Evolutionary conservation across 2,797 vertebrate genomes (phyloP), one percentile per base, ranked within the genome.

Genomic region (Arnoldichthys spilopterus): DNA sequence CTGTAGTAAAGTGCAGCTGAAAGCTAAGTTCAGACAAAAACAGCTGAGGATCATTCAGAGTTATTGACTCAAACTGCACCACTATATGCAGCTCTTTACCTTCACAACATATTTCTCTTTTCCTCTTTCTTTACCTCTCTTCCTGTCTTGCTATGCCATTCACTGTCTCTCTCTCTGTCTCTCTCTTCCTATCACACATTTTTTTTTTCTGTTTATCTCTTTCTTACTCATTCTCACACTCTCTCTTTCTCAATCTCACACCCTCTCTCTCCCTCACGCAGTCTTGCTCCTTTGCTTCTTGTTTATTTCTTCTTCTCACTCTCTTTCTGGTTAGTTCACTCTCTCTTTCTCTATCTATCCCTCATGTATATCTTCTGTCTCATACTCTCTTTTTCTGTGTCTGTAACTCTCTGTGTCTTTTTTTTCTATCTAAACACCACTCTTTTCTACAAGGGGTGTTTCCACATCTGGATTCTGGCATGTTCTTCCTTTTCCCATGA

Each of bases 131-230:
- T 7, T 54, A n/a, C 24, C 53, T n/a, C 20, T n/a, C 47, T 87
- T 86, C 79, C 85, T 79, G 72, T 80, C 80, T 87, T 84, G 84
- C 74, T 12, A 22, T 30, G 80, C 24, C 84, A 12, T n/a, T 28
- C 22, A n/a, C 18, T 56, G 1, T 56, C 6, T 24, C n/a, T 56
- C n/a, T 56, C 53, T 56, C 18, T 56, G 1, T 56, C 6, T 24
- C n/a, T 56, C n/a, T 56, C 53, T 58, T 8, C 2, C 47, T 49
- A 4, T 53, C 20, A n/a, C 20, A 5, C 20, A 49, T n/a, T 22
- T 6, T 20, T 20, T 3, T 5, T 15, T 16, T 5, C 1, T 11
- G 16, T 20, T 15, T 6, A 3, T 20, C 1, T 6, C 13, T 6
- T 6, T 54, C 51, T 54, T 18, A n/a, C 51, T 53, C n/a, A 13